phyloP scores from a whole-genome alignment of 1,140 invertebrate genomes.

The Zaprionus camerounensis region DNA sequence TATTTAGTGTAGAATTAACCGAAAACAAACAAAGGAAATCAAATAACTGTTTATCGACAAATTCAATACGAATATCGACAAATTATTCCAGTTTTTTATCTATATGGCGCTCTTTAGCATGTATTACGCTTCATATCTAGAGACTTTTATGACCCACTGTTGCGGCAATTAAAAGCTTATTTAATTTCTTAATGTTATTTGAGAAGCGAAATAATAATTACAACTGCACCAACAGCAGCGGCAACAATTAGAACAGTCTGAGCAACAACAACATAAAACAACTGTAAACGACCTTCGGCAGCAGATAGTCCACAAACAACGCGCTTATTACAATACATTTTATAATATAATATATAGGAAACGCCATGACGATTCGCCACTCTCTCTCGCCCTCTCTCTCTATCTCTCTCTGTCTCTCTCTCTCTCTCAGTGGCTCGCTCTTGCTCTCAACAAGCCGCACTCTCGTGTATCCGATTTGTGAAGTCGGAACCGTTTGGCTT shows the following conservation, averaged over 20 bases:
- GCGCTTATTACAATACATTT: background rate
- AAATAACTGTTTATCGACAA: background rate
- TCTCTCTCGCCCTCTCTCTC: background rate
- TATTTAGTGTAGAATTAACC: background rate
- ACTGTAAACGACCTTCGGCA: background rate
- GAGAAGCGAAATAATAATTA: conserved; percentile 22
- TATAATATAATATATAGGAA: background rate
- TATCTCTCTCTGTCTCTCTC: too few species aligned
- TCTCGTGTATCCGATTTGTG: conserved; percentile 1
- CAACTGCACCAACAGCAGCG: conserved; percentile 5
- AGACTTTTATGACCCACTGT: conserved; percentile 16
- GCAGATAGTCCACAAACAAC: background rate
- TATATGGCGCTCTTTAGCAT: background rate
- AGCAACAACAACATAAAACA: background rate
- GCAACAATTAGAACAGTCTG: background rate
- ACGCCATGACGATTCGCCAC: background rate
- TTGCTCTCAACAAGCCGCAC: background rate
- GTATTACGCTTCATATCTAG: background rate
- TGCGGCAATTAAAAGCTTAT: conserved; percentile 15
- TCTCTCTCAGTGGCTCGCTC: background rate
- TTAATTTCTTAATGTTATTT: conserved; percentile 20
- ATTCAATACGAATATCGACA: background rate
- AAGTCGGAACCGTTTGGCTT: conserved; percentile 1
- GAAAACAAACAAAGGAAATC: background rate
- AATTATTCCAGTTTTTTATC: background rate